phyloP scores from a whole-genome alignment of 2,888 invertebrate species.

The Perizoma affinitatum region DNA sequence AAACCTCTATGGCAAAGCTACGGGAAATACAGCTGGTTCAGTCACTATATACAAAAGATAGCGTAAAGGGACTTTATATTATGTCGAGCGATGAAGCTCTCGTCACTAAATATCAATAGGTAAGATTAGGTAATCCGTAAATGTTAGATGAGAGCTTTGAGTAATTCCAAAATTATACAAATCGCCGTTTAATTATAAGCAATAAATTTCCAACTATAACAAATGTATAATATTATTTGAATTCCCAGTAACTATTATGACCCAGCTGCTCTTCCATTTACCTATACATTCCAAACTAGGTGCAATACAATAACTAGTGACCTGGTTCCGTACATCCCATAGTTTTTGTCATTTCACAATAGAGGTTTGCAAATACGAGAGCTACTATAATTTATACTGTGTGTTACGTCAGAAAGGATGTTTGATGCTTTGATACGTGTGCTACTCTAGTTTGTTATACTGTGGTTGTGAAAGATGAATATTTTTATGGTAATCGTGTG shows the following conservation, averaged over 20 bases:
- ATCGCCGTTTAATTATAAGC: too few species aligned
- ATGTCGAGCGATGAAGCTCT: too few species aligned
- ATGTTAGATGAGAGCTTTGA: too few species aligned
- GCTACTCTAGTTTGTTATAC: conserved; percentile 4
- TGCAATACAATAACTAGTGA: conserved; percentile 23
- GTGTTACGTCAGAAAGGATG: conserved; percentile 8
- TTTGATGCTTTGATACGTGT: conserved; percentile 27
- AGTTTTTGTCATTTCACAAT: conserved; percentile 28
- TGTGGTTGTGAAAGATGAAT: conserved; percentile 3
- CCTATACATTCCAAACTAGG: conserved; percentile 7
- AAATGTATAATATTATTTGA: not conserved
- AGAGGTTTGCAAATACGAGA: conserved; percentile 19
- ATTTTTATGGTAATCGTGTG: conserved; percentile 1
- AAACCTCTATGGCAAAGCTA: conserved; percentile 17
- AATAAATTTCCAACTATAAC: not conserved
- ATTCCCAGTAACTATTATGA: not conserved
- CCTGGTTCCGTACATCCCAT: conserved; percentile 27
- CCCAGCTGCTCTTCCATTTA: conserved; percentile 8
- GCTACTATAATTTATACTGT: conserved; percentile 9
- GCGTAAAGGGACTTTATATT: not conserved
- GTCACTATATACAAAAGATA: not conserved
- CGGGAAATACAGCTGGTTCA: conserved; percentile 4
- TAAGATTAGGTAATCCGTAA: too few species aligned
- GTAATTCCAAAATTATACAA: too few species aligned
- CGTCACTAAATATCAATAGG: too few species aligned